Base-by-base conservation (phyloP, 2,113 vertebrate species). In the Alouatta palliata region DNA sequence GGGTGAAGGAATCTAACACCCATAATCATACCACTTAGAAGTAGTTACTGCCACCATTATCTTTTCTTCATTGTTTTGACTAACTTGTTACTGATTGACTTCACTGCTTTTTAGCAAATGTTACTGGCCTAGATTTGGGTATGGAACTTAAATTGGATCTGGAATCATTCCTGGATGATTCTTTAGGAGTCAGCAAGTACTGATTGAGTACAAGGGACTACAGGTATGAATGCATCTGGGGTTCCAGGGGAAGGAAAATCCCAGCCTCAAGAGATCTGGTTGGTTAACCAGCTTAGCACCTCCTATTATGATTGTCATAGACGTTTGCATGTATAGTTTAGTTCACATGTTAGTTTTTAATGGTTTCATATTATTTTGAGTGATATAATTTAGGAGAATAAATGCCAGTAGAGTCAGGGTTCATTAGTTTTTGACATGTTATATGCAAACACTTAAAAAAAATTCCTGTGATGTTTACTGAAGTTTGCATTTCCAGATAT, bases 341-440 rank as follows among this genome's bases (percentile, higher is more conserved):
- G 47, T 84, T 88, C 35, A 85, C n/a, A 14, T 58, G 86, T 91
- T 87, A 77, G 6, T 87, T 86, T 77, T 73, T 92, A 58, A n/a
- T 76, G 54, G 7, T 64, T 93, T 89, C 68, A 21, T 91, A 17
- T 49, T 70, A 87, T 93, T 96, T 94, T 70, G 35, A 91, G 30
- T 88, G 6, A 80, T 81, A 47, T 70, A 30, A 71, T 90, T 90
- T 54, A 81, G 54, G 40, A 68, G 21, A 93, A 85, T 93, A 52
- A 73, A 75, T 68, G 40, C 5, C 47, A 43, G 70, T 73, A 47
- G 40, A 83, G 68, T 80, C 30, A 84, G 45, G 77, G 58, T 77
- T 89, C 1, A n/a, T 58, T 95, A 47, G 37, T 90, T 95, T 87
- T 92, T 81, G 79, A 93, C 58, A 43, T 49, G 35, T 32, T 82